A percentile compares a stretch with the other conserved stretches of the same genome.
Conservation (phyloP, 1,140 invertebrate species). For the Ctenoplectra terminalis region DNA sequence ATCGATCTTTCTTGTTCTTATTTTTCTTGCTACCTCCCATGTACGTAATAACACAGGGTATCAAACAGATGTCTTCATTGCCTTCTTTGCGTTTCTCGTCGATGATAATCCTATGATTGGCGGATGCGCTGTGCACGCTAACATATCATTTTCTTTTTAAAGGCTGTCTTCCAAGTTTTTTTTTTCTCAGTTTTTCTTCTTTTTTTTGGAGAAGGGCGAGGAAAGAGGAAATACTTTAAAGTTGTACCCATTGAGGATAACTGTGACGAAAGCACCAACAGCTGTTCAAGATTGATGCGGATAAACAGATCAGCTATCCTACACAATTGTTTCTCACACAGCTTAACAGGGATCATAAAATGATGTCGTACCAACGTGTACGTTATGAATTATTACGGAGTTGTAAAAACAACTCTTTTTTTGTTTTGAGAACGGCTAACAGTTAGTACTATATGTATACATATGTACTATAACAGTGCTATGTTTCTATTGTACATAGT, state of each 20-base stretch:
- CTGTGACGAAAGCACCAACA: neutral
- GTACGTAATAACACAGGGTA: slow-evolving; percentile 7
- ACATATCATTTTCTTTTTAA: slow-evolving; percentile 7
- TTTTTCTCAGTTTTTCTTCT: neutral
- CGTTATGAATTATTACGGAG: no score
- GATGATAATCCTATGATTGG: slow-evolving; percentile 30
- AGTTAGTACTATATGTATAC: no score
- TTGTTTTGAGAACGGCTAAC: no score
- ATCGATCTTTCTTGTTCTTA: neutral
- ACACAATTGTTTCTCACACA: no score
- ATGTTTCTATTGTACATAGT: no score
- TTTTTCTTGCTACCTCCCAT: neutral
- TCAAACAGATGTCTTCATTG: slow-evolving; percentile 44
- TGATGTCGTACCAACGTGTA: no score
- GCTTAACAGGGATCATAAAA: no score
- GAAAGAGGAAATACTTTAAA: neutral
- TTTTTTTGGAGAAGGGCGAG: neutral
- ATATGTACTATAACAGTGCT: no score
- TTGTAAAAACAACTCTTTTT: no score
- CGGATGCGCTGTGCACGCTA: neutral
- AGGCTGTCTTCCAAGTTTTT: no score
- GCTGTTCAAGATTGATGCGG: neutral
- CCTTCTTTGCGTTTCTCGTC: neutral
- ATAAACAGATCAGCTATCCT: no score
- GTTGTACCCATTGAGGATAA: neutral